These are phyloP conservation scores for Anisognathus igniventris DNA, from an alignment of 2,797 vertebrate genomes.

Conservation along the genomic window DNA sequence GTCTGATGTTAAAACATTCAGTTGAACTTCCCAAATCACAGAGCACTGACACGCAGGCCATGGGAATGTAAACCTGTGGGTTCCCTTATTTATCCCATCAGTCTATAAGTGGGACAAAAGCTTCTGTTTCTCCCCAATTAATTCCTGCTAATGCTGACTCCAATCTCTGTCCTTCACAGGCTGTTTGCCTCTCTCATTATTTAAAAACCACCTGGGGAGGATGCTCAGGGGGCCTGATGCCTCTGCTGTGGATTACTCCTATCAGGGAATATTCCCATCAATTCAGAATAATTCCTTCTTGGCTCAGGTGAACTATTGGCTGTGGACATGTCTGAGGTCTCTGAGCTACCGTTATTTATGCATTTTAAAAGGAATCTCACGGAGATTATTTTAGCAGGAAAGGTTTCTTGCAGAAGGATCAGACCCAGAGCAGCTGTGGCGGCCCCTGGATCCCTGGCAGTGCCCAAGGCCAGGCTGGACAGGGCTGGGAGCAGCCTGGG, in stretches of 20 bases:
- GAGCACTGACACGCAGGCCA: rapidly evolving
- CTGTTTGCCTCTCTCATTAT: not conserved
- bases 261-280: not conserved
- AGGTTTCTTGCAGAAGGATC: not conserved
- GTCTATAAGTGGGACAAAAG: not conserved
- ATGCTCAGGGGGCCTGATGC: not conserved
- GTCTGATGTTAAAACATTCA: not conserved
- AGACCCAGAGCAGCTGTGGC: rapidly evolving
- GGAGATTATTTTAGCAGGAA: not conserved
- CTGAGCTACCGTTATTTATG: rapidly evolving
- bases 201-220: not conserved
- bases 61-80: rapidly evolving
- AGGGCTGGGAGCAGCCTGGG: rapidly evolving
- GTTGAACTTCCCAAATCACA: not conserved
- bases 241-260: not conserved
- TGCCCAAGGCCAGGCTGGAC: rapidly evolving
- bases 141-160: not conserved
- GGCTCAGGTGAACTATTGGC: not conserved
- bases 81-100: not conserved
- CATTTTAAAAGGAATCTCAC: not conserved
- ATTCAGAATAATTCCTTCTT: not conserved
- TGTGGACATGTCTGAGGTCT: not conserved
- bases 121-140: not conserved
- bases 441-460: not conserved
- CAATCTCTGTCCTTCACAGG: not conserved